Conservation (phyloP, 92 coral and sea anemone species). For the Porites lobata region DNA sequence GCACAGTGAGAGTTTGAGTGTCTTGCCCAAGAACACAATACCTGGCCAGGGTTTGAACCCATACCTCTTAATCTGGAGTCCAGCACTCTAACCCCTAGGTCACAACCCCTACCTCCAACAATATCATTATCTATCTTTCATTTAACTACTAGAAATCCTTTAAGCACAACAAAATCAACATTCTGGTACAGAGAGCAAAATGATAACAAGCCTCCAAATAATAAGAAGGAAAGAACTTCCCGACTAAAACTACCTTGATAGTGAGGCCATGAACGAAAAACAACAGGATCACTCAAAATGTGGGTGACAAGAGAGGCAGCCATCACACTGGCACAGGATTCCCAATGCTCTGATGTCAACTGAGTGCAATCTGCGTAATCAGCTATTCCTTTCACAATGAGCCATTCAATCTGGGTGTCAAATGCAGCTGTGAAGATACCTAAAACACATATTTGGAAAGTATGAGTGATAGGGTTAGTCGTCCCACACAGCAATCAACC, state of each 20-base stretch:
- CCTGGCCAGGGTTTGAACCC: too few species aligned
- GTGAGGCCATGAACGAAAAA: conserved; percentile 3
- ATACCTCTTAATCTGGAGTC: too few species aligned
- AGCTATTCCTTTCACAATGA: background rate
- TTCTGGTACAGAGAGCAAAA: background rate
- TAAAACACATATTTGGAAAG: background rate
- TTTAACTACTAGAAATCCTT: too few species aligned
- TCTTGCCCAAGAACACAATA: too few species aligned
- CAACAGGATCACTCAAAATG: background rate
- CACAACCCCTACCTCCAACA: too few species aligned
- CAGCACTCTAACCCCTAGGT: too few species aligned
- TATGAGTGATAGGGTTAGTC: background rate
- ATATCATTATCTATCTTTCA: too few species aligned
- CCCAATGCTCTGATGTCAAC: background rate
- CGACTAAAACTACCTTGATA: background rate
- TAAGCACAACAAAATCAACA: background rate
- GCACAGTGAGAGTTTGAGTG: too few species aligned
- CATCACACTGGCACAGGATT: background rate
- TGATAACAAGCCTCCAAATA: background rate
- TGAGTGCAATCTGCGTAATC: background rate
- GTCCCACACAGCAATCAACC: too few species aligned
- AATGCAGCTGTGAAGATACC: background rate
- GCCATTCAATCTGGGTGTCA: background rate
- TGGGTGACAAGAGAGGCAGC: conserved; percentile 9
- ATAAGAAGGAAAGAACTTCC: too few species aligned